Evolutionary conservation across 1,140 invertebrate species (phyloP), one percentile per base, ranked within the genome.

Genomic region (Habropoda laboriosa): DNA sequence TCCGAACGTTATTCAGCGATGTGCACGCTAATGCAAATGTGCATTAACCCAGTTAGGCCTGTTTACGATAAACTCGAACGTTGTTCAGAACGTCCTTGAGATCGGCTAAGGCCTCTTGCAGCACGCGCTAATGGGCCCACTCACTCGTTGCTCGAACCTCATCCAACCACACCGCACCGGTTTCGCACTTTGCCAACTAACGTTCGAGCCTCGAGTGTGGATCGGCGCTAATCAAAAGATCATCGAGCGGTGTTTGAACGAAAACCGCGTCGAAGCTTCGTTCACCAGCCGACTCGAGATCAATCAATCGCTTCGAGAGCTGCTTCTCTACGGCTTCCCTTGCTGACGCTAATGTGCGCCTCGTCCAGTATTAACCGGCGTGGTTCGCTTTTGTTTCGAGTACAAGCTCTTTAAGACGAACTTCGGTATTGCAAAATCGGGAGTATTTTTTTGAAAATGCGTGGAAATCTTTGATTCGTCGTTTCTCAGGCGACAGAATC

Each of bases 11-110:
- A 67, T 57, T 67, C 63, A 35, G 47, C 4, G 8, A 7, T 16
- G 21, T 10, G 58, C n/a, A 24, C 32, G 42, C 40, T 53, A 53
- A 76, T 32, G 49, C 38, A 57, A 55, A 57, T 13, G 61, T n/a
- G 49, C 63, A 63, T 64, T 67, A 76, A 76, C 63, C 63, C 49
- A 76, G 27, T 76, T 67, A 45, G 73, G 4, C 4, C 21, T 67
- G 51, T 75, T 75, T 75, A 75, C 72, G 18, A 0, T 32, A 13
- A 21, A 10, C 13, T 21, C 30, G 18, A 60, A 73, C 16, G 55
- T 35, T 35, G 47, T 60, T 73, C 55, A 24, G 13, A 10, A 24
- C n/a, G n/a, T 1, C 49, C 47, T 53, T 16, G n/a, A 55, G 55
- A 53, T 49, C 45, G 27, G n/a, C 64, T 32, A 66, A 47, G 63